phyloP scores from a whole-genome alignment of 23 tunicate species.

The Trididemnum nubilum region DNA sequence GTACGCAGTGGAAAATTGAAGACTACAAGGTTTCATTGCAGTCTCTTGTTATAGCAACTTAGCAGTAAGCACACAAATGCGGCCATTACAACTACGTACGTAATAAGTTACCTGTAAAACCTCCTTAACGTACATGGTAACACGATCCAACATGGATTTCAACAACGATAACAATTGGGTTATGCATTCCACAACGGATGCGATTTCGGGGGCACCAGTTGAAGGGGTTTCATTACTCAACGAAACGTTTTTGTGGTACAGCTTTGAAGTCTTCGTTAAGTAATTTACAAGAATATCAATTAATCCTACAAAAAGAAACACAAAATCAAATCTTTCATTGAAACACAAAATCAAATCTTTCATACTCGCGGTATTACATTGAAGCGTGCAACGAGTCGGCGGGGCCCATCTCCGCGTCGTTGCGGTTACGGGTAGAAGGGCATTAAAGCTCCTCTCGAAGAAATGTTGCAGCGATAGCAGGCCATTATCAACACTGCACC shows the following conservation, averaged over 20 bases:
- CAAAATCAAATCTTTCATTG: no score
- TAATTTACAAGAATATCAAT: conserved; percentile 48
- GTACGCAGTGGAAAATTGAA: no score
- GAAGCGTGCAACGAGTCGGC: neutral
- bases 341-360: no score
- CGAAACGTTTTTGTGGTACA: conserved; percentile 25
- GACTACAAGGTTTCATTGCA: no score
- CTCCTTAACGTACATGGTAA: conserved; percentile 73
- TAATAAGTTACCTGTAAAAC: conserved; percentile 60
- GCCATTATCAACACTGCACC: neutral
- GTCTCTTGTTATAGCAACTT: no score
- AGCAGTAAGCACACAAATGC: no score
- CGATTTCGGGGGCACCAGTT: neutral
- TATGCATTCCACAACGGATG: conserved; percentile 44
- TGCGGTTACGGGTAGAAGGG: neutral
- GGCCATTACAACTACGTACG: no score
- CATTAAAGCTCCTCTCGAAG: neutral
- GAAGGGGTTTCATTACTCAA: conserved; percentile 11
- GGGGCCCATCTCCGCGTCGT: neutral
- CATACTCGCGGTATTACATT: neutral
- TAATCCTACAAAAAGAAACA: conserved; percentile 37
- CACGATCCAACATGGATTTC: conserved; percentile 69
- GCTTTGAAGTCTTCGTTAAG: conserved; percentile 49
- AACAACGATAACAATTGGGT: conserved; percentile 50
- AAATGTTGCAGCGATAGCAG: neutral